Evolutionary conservation across 2,113 vertebrate genomes (phyloP).

Genomic region (Xyrauchen texanus): DNA sequence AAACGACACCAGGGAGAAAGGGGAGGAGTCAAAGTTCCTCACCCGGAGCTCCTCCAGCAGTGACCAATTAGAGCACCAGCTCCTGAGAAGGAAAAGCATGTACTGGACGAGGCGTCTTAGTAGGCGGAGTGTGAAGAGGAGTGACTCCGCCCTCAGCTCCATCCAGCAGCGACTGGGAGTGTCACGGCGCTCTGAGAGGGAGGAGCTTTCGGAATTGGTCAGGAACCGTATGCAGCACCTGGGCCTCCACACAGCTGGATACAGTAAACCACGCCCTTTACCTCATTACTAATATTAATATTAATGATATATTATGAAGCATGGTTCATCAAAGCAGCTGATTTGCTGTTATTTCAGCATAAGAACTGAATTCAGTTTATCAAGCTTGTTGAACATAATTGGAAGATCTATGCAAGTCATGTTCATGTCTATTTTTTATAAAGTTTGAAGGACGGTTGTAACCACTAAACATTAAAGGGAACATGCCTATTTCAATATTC

Average conservation of each 20-base stretch:
- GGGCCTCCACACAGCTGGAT: conserved; percentile 87
- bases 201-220: conserved; percentile 90
- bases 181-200: conserved; percentile 87
- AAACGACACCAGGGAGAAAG: conserved; percentile 85
- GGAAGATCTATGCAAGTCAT: too few relatives aligned
- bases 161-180: conserved; percentile 85
- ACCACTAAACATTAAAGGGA: too few relatives aligned
- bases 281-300: not conserved
- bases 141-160: conserved; percentile 80
- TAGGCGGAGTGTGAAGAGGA: conserved; percentile 80
- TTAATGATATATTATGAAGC: too few relatives aligned
- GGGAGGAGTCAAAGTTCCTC: conserved; percentile 74
- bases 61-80: conserved; percentile 81
- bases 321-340: too few relatives aligned
- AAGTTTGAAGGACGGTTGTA: too few relatives aligned
- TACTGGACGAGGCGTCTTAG: conserved; percentile 91
- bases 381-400: too few relatives aligned
- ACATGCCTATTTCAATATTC: too few relatives aligned
- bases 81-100: conserved; percentile 89
- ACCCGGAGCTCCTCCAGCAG: conserved; percentile 78
- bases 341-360: too few relatives aligned
- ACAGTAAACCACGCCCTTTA: conserved; percentile 72
- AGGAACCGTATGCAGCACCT: conserved; percentile 94
- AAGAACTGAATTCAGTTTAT: too few relatives aligned
- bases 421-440: too few relatives aligned